Conservation (phyloP, 53 echinoderm and acorn worm genomes). For the Echinarachnius parma region DNA sequence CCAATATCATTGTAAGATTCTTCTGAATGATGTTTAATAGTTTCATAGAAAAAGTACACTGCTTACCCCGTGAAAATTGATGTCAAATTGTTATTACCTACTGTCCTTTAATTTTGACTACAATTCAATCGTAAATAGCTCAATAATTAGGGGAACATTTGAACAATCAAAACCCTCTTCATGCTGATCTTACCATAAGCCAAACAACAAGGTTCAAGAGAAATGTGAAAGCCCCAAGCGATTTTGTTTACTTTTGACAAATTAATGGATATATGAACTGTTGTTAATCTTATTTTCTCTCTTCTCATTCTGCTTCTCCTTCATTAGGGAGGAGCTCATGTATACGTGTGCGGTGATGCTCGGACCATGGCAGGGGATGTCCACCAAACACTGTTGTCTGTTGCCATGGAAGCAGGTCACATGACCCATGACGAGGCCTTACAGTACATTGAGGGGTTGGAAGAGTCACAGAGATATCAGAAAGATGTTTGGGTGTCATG, state of each 20-base stretch:
- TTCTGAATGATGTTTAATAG: too few species aligned
- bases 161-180: too few species aligned
- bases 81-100: too few species aligned
- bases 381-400: constrained; percentile 5
- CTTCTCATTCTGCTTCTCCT: not conserved
- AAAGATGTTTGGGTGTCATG: constrained; percentile 52
- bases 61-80: too few species aligned
- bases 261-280: not conserved
- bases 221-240: not conserved
- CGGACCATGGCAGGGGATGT: constrained; percentile 43
- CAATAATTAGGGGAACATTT: too few species aligned
- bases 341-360: constrained; percentile 50
- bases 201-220: too few species aligned
- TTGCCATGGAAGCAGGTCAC: constrained; percentile 1
- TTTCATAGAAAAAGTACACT: too few species aligned
- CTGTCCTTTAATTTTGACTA: too few species aligned
- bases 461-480: constrained; percentile 35
- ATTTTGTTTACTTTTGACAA: not conserved
- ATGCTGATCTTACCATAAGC: too few species aligned
- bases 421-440: constrained; percentile 14
- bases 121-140: too few species aligned
- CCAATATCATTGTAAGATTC: too few species aligned
- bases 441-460: constrained; percentile 6
- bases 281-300: not conserved
- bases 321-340: constrained; percentile 34